A percentile compares a stretch with the other conserved stretches of the same genome.
These are phyloP conservation scores for Hassar affinis DNA, from an alignment of 2,113 vertebrate species.

Conservation along the genomic window DNA sequence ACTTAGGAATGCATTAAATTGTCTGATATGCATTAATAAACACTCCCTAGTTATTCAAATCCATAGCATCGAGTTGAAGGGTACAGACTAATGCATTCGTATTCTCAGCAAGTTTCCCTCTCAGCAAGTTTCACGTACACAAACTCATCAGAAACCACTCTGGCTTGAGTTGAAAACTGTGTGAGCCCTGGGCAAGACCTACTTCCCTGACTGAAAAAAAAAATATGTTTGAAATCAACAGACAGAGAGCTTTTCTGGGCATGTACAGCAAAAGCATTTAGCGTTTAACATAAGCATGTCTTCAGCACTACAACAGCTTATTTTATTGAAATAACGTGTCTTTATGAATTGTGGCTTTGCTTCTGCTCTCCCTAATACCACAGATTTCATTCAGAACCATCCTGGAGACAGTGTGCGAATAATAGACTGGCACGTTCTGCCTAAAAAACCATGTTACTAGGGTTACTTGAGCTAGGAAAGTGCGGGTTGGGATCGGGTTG, in stretches of 20 bases:
- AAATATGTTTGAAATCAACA: slow-evolving; percentile 35
- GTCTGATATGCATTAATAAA: background rate
- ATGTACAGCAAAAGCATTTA: slow-evolving; percentile 7
- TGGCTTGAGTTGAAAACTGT: slow-evolving; percentile 32
- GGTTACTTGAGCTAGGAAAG: background rate
- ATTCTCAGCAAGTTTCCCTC: background rate
- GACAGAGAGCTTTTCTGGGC: slow-evolving; percentile 14
- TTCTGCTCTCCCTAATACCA: background rate
- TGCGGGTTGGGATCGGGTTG: background rate
- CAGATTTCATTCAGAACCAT: slow-evolving; percentile 7
- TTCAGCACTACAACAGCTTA: background rate
- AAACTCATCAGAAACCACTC: slow-evolving; percentile 34
- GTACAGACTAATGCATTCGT: background rate
- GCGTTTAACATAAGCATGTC: background rate
- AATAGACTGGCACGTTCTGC: background rate
- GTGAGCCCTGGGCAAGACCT: slow-evolving; percentile 30
- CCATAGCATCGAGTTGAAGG: background rate
- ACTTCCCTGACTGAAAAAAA: slow-evolving; percentile 21
- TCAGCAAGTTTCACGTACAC: slow-evolving; percentile 2
- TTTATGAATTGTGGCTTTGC: slow-evolving; percentile 2
- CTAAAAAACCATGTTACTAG: background rate
- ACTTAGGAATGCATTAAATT: background rate
- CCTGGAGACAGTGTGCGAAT: background rate
- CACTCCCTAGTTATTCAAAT: background rate
- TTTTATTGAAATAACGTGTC: background rate